A percentile compares a stretch with the other conserved stretches of the same genome.
Evolutionary conservation across 2,888 invertebrate genomes (phyloP).

Genomic region (Keiferia lycopersicella): DNA sequence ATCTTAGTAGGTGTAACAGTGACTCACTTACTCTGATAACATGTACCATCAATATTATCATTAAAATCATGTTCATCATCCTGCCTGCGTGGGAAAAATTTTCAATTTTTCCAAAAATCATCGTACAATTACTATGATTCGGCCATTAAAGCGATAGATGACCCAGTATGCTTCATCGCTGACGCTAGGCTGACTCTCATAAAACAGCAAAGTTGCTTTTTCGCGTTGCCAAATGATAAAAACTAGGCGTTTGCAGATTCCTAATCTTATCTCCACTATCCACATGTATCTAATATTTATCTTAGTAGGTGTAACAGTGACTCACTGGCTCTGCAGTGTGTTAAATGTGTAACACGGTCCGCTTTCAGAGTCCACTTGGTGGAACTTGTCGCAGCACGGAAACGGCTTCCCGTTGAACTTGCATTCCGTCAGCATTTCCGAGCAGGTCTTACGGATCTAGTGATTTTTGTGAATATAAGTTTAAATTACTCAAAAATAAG

Average conservation of each 20-base stretch:
- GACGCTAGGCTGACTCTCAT: neutral
- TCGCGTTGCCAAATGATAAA: neutral
- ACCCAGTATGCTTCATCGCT: neutral
- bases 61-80: too few relatives aligned
- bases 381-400: conserved; percentile 76
- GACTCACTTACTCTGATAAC: conserved; percentile 72
- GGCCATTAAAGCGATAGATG: too few relatives aligned
- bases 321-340: conserved; percentile 73
- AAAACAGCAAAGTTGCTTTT: neutral
- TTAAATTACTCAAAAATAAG: neutral
- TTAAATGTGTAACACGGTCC: conserved; percentile 80
- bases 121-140: too few relatives aligned
- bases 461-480: neutral
- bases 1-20: neutral
- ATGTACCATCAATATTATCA: too few relatives aligned
- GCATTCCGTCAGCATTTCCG: conserved; percentile 70
- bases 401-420: conserved; percentile 67
- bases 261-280: neutral
- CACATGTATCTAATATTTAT: neutral
- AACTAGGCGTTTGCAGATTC: conserved; percentile 1
- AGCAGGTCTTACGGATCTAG: conserved; percentile 71
- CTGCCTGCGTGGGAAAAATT: too few relatives aligned
- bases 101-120: too few relatives aligned
- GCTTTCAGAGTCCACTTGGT: conserved; percentile 70
- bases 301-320: conserved; percentile 18